Percentiles rank a stretch among this genome's conserved stretches.
Evolutionary conservation across 2,797 vertebrate genomes (phyloP).

Genomic region (Pantherophis alleghaniensis): DNA sequence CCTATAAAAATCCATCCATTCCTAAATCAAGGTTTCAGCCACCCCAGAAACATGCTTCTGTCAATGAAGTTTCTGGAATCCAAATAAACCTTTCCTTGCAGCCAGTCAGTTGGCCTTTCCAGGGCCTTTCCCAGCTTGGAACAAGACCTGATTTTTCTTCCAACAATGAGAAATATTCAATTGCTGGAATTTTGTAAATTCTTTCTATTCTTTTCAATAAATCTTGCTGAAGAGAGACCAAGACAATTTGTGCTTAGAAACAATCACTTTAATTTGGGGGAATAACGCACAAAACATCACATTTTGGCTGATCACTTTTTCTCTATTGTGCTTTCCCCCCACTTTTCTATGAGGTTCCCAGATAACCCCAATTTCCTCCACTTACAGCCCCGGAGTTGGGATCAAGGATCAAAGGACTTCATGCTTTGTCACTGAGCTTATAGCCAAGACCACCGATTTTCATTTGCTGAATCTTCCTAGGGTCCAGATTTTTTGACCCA

Average conservation of each 20-base stretch:
- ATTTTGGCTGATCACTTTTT: neutral
- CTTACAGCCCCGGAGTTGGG: neutral
- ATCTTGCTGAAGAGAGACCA: neutral
- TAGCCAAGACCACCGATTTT: neutral
- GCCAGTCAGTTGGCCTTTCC: too few species aligned
- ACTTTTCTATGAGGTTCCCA: neutral
- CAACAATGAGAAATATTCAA: neutral
- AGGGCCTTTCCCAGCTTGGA: too few species aligned
- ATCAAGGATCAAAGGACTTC: too few species aligned
- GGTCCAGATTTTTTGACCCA: neutral
- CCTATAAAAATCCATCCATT: too few species aligned
- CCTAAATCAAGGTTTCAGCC: too few species aligned
- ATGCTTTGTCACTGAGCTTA: too few species aligned
- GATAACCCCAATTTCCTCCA: neutral
- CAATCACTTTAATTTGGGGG: neutral
- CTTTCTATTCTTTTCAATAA: neutral
- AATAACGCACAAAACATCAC: neutral
- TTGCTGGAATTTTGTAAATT: neutral
- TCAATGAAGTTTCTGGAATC: too few species aligned
- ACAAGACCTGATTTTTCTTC: too few species aligned
- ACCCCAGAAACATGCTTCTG: too few species aligned
- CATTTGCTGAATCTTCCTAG: neutral
- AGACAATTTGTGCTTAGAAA: neutral
- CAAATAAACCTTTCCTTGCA: too few species aligned
- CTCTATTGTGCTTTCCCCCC: neutral